These are phyloP conservation scores for Chelon labrosus DNA, from an alignment of 2,797 vertebrate species.

Conservation along the genomic window DNA sequence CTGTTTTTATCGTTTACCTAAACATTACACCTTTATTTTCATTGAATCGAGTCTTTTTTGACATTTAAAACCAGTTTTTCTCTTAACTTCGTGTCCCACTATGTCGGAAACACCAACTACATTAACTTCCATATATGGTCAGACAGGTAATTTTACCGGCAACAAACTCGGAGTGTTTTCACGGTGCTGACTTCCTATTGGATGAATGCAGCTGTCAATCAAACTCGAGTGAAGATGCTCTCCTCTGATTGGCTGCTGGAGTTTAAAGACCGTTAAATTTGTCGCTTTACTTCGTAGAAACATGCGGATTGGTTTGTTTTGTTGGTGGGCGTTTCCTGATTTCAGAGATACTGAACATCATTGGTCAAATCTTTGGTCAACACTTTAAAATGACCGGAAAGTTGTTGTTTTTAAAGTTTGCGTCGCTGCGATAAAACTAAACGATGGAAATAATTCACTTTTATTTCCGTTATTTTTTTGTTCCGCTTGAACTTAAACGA, in stretches of 20 bases:
- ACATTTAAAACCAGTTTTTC: neutral
- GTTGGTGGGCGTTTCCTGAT: neutral
- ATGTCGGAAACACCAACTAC: neutral
- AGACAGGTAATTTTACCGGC: constrained; percentile 4
- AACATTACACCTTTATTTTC: neutral
- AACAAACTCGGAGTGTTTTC: neutral
- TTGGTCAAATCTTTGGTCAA: neutral
- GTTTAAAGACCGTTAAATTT: accelerated
- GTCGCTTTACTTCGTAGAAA: neutral
- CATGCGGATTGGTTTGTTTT: neutral
- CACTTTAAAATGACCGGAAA: neutral
- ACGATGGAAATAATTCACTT: neutral
- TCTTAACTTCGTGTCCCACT: neutral
- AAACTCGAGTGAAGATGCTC: accelerated
- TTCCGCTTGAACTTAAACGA: neutral
- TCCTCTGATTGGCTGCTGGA: constrained; percentile 30
- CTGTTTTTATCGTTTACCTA: neutral
- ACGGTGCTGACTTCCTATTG: constrained; percentile 17
- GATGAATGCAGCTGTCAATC: constrained; percentile 5
- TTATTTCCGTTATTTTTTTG: neutral
- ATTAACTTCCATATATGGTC: too few relatives aligned
- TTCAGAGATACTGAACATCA: neutral
- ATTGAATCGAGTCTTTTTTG: neutral
- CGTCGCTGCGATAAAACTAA: neutral
- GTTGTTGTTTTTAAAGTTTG: neutral